phyloP scores from a whole-genome alignment of 2,888 invertebrate species.

The Diplazon laetatorius region DNA sequence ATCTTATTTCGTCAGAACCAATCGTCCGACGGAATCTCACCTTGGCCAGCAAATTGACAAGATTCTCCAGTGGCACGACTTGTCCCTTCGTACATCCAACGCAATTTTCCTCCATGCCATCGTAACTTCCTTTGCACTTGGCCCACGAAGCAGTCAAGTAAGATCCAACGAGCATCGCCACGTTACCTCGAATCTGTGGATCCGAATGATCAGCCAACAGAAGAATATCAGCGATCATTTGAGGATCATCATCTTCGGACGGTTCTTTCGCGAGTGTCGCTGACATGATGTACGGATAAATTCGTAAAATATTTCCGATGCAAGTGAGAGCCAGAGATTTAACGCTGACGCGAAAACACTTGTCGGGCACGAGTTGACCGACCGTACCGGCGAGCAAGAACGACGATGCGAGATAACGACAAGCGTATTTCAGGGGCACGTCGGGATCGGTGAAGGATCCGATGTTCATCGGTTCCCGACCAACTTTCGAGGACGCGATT shows the following conservation, averaged over 20 bases:
- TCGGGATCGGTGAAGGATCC: conserved; percentile 87
- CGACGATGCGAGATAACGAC: conserved; percentile 88
- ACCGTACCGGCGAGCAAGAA: conserved; percentile 88
- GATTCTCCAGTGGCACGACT: conserved; percentile 82
- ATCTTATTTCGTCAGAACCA: conserved; percentile 40
- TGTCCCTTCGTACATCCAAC: conserved; percentile 49
- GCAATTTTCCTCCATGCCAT: conserved; percentile 81
- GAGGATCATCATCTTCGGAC: conserved; percentile 76
- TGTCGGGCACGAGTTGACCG: conserved; percentile 88
- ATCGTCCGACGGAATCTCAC: conserved; percentile 78
- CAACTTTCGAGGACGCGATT: conserved; percentile 69
- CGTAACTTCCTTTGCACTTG: conserved; percentile 77
- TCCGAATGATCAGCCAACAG: conserved; percentile 89
- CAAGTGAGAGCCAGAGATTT: conserved; percentile 94
- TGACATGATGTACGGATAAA: conserved; percentile 90
- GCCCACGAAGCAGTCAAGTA: conserved; percentile 86
- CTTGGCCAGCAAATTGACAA: conserved; percentile 84
- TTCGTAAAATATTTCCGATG: conserved; percentile 88
- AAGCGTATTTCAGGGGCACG: conserved; percentile 88
- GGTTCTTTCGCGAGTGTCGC: conserved; percentile 82
- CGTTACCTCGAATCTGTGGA: conserved; percentile 91
- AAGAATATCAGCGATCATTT: conserved; percentile 88
- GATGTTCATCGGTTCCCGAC: conserved; percentile 83
- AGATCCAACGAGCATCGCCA: conserved; percentile 87
- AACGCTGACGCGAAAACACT: conserved; percentile 92